Evolutionary conservation across 1,140 invertebrate genomes (phyloP).

Genomic region (Drosophila nebulosa): DNA sequence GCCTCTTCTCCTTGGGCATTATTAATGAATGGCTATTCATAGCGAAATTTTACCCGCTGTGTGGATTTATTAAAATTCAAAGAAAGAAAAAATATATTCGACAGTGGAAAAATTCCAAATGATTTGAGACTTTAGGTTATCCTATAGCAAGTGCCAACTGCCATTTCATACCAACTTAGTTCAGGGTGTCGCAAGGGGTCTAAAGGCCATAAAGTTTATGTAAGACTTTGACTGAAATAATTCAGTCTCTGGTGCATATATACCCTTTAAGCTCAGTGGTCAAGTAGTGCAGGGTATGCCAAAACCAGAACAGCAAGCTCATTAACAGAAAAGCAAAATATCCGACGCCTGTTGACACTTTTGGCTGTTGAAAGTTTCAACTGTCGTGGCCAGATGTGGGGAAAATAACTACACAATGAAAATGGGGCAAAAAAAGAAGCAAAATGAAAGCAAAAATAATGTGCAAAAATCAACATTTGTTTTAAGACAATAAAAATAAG

Average conservation of each 20-base stretch:
- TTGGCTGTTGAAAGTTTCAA: constrained; percentile 4
- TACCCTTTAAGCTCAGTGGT: neutral
- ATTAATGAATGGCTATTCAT: constrained; percentile 21
- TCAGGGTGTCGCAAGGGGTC: no score
- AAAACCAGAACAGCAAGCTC: constrained; percentile 3
- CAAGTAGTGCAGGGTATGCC: neutral
- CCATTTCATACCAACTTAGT: no score
- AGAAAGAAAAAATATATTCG: neutral
- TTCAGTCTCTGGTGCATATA: neutral
- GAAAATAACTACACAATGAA: constrained; percentile 16
- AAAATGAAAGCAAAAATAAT: constrained; percentile 32
- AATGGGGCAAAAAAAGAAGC: constrained; percentile 15
- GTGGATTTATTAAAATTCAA: neutral
- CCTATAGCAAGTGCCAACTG: no score
- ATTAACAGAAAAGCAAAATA: constrained; percentile 22
- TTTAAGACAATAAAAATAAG: constrained; percentile 11
- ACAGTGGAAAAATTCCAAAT: neutral
- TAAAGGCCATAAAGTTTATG: no score
- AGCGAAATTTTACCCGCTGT: neutral
- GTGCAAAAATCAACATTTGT: constrained; percentile 50
- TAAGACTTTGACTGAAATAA: neutral
- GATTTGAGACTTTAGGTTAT: no score
- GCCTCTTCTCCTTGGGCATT: neutral
- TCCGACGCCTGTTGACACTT: constrained; percentile 1
- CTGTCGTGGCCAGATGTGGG: constrained; percentile 23